phyloP scores from a whole-genome alignment of 2,113 vertebrate species.

The Marmota flaviventris region DNA sequence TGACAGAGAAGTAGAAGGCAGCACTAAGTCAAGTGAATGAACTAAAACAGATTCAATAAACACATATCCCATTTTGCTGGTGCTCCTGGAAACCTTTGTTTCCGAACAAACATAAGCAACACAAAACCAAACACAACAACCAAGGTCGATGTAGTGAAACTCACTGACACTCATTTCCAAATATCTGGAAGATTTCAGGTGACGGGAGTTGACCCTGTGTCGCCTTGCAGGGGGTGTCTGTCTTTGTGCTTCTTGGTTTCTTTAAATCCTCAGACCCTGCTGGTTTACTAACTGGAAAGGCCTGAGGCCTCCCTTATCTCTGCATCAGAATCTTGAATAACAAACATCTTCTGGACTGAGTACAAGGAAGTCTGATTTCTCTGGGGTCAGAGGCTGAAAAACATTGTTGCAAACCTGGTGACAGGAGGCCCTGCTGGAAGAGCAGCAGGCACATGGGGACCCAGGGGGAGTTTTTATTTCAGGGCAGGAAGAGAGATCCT shows the following conservation, averaged over 20 bases:
- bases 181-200: conserved; percentile 43
- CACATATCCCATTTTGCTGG: neutral
- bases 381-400: conserved; percentile 57
- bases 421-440: neutral
- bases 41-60: neutral
- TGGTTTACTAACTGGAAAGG: conserved; percentile 33
- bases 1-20: neutral
- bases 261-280: conserved; percentile 4
- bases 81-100: neutral
- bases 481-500: neutral
- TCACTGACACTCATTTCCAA: conserved; percentile 44
- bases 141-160: neutral
- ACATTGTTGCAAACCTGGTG: neutral
- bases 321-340: conserved; percentile 67
- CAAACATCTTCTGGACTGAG: conserved; percentile 69
- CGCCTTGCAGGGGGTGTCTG: neutral
- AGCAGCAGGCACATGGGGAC: neutral
- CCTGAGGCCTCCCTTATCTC: conserved; percentile 60
- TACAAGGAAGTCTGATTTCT: conserved; percentile 76
- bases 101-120: neutral
- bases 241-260: conserved; percentile 43
- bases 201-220: neutral
- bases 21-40: neutral
- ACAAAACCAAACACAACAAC: neutral
- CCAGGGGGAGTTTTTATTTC: neutral